Percentiles rank a stretch among this genome's conserved stretches.
phyloP scores from a whole-genome alignment of 2,113 vertebrate species.

The Sebastes fasciatus region DNA sequence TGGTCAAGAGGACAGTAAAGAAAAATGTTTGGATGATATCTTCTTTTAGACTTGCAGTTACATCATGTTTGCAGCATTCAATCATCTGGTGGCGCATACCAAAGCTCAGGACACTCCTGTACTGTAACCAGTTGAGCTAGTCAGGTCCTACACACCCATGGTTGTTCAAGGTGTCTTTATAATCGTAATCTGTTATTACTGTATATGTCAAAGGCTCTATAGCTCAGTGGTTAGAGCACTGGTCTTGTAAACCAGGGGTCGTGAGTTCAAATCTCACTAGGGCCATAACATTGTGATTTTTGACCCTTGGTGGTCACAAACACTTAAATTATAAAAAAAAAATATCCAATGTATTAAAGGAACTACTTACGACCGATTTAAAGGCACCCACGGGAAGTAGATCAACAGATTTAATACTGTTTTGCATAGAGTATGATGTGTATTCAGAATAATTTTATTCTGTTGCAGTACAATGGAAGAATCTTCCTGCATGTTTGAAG shows the following conservation, averaged over 20 bases:
- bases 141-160: not conserved
- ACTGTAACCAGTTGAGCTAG: slow-evolving; percentile 21
- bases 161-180: not conserved
- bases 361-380: not conserved
- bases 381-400: not conserved
- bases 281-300: not conserved
- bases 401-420: not conserved
- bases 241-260: slow-evolving; percentile 75
- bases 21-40: not conserved
- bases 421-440: not conserved
- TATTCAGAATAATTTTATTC: not conserved
- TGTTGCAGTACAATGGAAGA: not conserved
- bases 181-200: fast-evolving
- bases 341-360: not conserved
- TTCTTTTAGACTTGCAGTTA: not conserved
- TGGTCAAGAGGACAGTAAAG: slow-evolving; percentile 1
- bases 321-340: not conserved
- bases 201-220: not conserved
- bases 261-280: slow-evolving; percentile 60
- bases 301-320: not conserved
- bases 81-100: not conserved
- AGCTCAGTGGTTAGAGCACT: slow-evolving; percentile 79
- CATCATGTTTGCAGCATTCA: not conserved
- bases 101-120: not conserved
- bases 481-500: not conserved